phyloP scores from a whole-genome alignment of 2,797 vertebrate genomes.

The Hozukius guyotensis region DNA sequence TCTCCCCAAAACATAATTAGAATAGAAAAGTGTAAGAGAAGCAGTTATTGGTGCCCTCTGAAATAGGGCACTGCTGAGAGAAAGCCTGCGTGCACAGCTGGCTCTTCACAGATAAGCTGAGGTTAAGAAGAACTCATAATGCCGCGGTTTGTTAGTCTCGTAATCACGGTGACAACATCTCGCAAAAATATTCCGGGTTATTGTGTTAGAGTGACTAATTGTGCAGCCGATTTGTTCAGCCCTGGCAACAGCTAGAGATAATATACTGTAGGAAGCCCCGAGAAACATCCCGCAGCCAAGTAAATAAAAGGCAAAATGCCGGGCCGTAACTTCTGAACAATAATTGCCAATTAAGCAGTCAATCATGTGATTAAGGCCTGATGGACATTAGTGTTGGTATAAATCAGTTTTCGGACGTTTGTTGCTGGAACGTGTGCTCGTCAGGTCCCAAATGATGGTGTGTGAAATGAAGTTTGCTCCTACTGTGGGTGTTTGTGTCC shows the following conservation, averaged over 20 bases:
- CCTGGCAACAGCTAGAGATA: not conserved
- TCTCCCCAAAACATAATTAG: not conserved
- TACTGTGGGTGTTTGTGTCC: not conserved
- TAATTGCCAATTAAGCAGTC: not conserved
- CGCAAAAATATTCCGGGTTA: constrained; percentile 14
- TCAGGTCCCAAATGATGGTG: not conserved
- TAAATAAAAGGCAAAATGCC: not conserved
- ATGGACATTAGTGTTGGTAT: not conserved
- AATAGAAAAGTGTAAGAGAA: not conserved
- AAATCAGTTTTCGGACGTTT: not conserved
- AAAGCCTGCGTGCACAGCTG: constrained; percentile 33
- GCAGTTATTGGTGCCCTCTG: not conserved
- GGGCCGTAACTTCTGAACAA: not conserved
- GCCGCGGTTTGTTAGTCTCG: not conserved
- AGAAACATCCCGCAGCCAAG: not conserved
- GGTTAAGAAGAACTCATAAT: constrained; percentile 21
- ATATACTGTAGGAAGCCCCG: not conserved
- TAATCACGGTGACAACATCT: constrained; percentile 24
- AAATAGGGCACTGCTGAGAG: not conserved
- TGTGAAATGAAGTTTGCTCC: not conserved
- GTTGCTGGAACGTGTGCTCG: not conserved
- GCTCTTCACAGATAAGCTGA: constrained; percentile 45
- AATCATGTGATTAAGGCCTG: not conserved
- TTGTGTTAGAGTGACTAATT: constrained; percentile 24
- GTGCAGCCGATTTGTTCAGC: constrained; percentile 19